Percentiles rank a stretch among this genome's conserved stretches.
These are phyloP conservation scores for Sebastes miniatus DNA, from an alignment of 2,797 vertebrate genomes.

Conservation along the genomic window DNA sequence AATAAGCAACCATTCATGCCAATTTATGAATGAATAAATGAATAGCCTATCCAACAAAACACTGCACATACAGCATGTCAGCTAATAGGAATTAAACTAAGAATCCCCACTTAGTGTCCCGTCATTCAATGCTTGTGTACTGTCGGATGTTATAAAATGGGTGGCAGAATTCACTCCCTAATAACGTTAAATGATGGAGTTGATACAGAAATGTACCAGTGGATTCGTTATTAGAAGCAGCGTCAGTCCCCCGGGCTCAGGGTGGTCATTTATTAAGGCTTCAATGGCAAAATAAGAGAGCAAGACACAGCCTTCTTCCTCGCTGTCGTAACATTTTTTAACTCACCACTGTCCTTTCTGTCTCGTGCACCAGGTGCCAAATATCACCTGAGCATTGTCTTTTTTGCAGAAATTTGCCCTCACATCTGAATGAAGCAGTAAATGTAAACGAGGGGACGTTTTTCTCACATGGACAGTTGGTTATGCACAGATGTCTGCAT, in stretches of 20 bases:
- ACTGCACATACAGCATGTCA: background rate
- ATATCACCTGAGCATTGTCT: background rate
- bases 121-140: background rate
- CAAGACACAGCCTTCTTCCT: background rate
- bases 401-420: background rate
- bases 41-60: background rate
- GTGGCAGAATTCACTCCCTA: no score
- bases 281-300: background rate
- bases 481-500: background rate
- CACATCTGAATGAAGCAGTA: background rate
- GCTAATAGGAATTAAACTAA: background rate
- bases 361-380: background rate
- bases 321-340: background rate
- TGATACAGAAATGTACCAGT: background rate
- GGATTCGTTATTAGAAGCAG: background rate
- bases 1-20: background rate
- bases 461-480: background rate
- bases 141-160: no score
- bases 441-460: background rate
- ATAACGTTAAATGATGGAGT: background rate
- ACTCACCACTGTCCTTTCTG: background rate
- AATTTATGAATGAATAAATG: background rate
- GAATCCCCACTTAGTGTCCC: background rate
- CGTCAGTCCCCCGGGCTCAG: background rate
- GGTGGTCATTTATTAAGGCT: background rate